Evolutionary conservation across 2,113 vertebrate genomes (phyloP).

Genomic region (Hyaena hyaena): DNA sequence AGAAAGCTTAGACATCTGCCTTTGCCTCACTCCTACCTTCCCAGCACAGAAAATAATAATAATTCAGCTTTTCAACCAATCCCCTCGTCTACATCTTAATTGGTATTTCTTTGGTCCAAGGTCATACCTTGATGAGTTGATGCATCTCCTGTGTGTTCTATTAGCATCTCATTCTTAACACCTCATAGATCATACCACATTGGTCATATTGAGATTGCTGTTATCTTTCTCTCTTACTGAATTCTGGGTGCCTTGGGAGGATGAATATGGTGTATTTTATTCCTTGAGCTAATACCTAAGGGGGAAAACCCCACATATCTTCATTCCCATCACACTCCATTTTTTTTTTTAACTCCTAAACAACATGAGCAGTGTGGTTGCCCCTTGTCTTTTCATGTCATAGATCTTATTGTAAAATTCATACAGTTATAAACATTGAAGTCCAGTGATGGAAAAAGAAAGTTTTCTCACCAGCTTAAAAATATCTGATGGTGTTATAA

Average conservation of each 20-base stretch:
- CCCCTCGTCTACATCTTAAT: background rate
- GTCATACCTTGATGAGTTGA: background rate
- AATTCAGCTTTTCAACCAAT: background rate
- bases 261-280: background rate
- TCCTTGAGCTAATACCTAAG: background rate
- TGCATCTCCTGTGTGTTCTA: fast-evolving
- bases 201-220: background rate
- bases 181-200: fast-evolving
- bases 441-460: background rate
- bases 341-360: background rate
- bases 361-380: background rate
- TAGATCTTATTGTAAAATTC: background rate
- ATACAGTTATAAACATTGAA: background rate
- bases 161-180: background rate
- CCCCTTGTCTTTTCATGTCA: background rate
- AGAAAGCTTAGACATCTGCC: background rate
- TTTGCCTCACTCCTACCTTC: background rate
- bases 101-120: background rate
- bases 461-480: background rate
- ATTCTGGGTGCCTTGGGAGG: background rate
- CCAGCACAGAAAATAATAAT: background rate
- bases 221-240: background rate
- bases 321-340: background rate
- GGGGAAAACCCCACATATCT: background rate
- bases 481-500: background rate